Conservation (phyloP, 2,797 vertebrate genomes). For the Cynodonichthys magdalenae region DNA sequence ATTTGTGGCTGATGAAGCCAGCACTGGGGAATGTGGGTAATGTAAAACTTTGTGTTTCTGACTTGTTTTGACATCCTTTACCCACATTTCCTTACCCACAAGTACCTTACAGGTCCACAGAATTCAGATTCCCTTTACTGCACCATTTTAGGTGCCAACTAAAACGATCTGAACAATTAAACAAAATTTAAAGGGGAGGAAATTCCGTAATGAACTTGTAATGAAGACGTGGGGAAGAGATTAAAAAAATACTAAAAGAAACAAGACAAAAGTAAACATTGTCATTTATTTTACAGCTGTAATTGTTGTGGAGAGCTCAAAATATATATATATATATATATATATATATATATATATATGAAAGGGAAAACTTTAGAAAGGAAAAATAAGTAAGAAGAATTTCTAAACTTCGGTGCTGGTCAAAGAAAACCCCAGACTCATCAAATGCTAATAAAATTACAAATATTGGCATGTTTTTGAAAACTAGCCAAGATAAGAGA, state of each 20-base stretch:
- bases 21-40: not conserved
- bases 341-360: too few relatives aligned
- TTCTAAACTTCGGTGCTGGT: not conserved
- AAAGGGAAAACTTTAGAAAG: too few relatives aligned
- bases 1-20: not conserved
- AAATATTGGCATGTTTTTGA: slow-evolving; percentile 26
- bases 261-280: too few relatives aligned
- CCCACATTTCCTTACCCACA: not conserved
- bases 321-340: too few relatives aligned
- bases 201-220: too few relatives aligned
- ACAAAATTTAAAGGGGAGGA: too few relatives aligned
- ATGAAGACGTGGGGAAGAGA: too few relatives aligned
- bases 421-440: not conserved
- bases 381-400: too few relatives aligned
- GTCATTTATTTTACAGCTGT: too few relatives aligned
- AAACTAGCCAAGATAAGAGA: not conserved
- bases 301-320: too few relatives aligned
- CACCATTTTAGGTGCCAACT: not conserved
- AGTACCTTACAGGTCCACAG: not conserved
- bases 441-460: slow-evolving; percentile 10
- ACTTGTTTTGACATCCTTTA: not conserved
- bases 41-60: not conserved
- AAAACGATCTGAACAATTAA: too few relatives aligned
- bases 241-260: too few relatives aligned
- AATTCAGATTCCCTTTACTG: not conserved